Evolutionary conservation across 2,113 vertebrate species (phyloP).

Genomic region (Gavialis gangeticus): DNA sequence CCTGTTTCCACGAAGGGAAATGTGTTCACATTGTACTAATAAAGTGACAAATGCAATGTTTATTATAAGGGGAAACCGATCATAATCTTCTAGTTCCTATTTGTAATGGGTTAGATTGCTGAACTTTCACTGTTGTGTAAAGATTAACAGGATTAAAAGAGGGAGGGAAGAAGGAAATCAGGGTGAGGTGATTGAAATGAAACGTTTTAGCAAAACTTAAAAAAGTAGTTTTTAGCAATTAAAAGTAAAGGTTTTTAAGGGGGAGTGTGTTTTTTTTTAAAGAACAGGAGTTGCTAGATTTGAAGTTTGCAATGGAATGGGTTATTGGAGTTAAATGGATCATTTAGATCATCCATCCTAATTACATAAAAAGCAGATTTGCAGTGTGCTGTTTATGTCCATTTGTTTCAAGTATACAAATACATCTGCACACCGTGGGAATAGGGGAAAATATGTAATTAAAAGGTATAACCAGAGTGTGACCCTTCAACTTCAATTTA

Average conservation of each 20-base stretch:
- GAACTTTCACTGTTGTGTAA: background rate
- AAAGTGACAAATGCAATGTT: background rate
- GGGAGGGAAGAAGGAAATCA: fast-evolving
- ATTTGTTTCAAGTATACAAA: background rate
- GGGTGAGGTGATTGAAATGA: background rate
- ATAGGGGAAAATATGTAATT: background rate
- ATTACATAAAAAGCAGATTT: background rate
- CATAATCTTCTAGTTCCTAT: background rate
- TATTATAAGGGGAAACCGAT: background rate
- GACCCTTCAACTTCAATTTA: background rate
- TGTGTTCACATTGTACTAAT: background rate
- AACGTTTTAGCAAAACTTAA: background rate
- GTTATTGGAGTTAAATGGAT: too few relatives aligned
- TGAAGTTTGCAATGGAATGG: too few relatives aligned
- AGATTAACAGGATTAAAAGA: background rate
- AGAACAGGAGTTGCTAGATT: too few relatives aligned
- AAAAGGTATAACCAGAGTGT: background rate
- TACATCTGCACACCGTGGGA: background rate
- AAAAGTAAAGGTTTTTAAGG: fast-evolving
- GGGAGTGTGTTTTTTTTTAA: background rate
- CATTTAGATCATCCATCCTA: too few relatives aligned
- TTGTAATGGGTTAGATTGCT: background rate
- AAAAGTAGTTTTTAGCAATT: background rate
- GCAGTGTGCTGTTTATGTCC: fast-evolving
- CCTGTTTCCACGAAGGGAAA: background rate